Percentiles rank a stretch among this genome's conserved stretches.
phyloP scores from a whole-genome alignment of 2,113 vertebrate genomes.

The Oncorhynchus nerka region DNA sequence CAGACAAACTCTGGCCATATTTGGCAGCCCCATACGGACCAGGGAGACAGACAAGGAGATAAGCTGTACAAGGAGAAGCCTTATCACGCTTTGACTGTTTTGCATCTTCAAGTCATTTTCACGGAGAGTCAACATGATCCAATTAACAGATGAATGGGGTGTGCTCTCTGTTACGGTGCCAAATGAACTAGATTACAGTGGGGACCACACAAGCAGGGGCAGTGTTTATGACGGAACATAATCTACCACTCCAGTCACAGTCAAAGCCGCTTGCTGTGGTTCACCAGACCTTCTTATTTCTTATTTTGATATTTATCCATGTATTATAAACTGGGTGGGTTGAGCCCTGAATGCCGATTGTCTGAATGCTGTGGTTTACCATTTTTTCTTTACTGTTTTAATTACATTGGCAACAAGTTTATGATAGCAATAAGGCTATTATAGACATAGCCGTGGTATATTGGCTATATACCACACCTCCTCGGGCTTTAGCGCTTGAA shows the following conservation, averaged over 20 bases:
- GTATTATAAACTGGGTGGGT: too few relatives aligned
- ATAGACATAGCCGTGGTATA: too few relatives aligned
- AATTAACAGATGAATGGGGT: conserved; percentile 69
- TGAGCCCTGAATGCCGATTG: too few relatives aligned
- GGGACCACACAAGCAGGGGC: conserved; percentile 65
- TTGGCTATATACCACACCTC: too few relatives aligned
- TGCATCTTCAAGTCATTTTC: conserved; percentile 55
- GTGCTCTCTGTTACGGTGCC: conserved; percentile 57
- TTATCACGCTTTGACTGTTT: conserved; percentile 31
- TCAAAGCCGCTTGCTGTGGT: too few relatives aligned
- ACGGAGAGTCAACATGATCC: conserved; percentile 54
- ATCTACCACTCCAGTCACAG: conserved; percentile 48
- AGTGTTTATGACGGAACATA: conserved; percentile 40
- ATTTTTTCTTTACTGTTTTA: too few relatives aligned
- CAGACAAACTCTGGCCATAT: conserved; percentile 49
- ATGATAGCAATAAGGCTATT: too few relatives aligned
- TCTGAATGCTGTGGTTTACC: too few relatives aligned
- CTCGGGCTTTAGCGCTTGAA: too few relatives aligned
- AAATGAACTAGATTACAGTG: conserved; percentile 59
- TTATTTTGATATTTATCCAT: too few relatives aligned
- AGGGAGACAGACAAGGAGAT: conserved; percentile 16
- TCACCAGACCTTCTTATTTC: conserved; percentile 19
- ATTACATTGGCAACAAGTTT: too few relatives aligned
- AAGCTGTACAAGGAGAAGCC: conserved; percentile 16
- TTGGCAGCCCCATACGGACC: conserved; percentile 44